Evolutionary conservation across 2,888 invertebrate genomes (phyloP), one percentile per base, ranked within the genome.

Genomic region (Labia minor): DNA sequence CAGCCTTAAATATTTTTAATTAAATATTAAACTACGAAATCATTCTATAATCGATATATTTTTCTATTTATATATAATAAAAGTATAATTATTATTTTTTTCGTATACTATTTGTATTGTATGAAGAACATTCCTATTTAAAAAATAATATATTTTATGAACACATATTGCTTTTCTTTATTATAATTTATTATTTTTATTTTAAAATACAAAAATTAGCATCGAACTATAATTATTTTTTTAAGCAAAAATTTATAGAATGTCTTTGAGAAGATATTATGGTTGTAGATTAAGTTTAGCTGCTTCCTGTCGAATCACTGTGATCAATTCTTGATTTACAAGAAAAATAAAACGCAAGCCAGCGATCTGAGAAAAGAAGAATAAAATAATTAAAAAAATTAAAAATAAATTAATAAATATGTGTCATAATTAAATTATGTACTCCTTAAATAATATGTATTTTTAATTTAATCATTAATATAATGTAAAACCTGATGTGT

Each of bases 311-410:
- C 92, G 85, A 72, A 95, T 93, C 61, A 89, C 89, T 75, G 88
- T 88, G 72, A 95, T 92, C 65, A 96, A 81, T 73, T 95, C 94
- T 77, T 92, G 91, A 78, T 96, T 95, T 68, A 96, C 88, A 70
- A 94, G 83, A 77, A 96, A 96, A 72, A 95, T 91, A 79, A 96
- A 96, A 70, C 93, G 86, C 62, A 96, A 82, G 66, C 93, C 92
- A 19, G 93, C 88, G 73, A 96, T 90, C 89, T 89, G 81, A 72
- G 79, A 79, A 67, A 72, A 69, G 72, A 65, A 65, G 67, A 66
- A 8, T 16, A 63, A 16, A 63, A 19, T 18, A 61, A 61, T 18
- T 61, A 61, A 61, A 19, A 14, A 11, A 37, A 37, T 14, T 37
- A 14, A 11, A 11, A 14, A 37, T 37, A 37, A 37, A 11, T 37